Evolutionary conservation across 2,888 invertebrate species (phyloP), one percentile per base, ranked within the genome.

Genomic region (Orchesellides sinensis): DNA sequence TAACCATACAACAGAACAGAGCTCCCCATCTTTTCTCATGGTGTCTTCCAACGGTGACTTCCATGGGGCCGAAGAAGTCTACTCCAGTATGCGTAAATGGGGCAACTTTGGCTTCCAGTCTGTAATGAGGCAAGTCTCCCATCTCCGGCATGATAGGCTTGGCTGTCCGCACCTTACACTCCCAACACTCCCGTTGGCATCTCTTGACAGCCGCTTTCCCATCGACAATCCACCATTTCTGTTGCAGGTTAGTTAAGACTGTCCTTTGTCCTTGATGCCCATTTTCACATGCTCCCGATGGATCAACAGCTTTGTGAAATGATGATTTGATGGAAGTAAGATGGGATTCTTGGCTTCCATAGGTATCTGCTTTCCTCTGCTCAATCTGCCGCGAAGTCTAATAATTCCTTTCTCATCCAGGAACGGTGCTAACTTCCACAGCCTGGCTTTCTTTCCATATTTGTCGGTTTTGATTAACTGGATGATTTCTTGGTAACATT

Each of bases 21-120:
- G 47, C 73, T 47, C 73, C 73, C 21, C 45, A 73, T 6, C 73
- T 1, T 17, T 73, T 73, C 29, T 73, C 73, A 21, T 72, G 72
- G 8, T 19, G 23, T 14, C 72, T 54, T 29, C 59, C 40, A 2
- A 72, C 72, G 1, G 59, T 59, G 14, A 72, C 72, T 8, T 56
- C 49, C 23, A 52, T n/a, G n/a, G 69, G 69, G 6, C 69, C 69
- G n/a, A 56, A 56, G 17, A 32, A 27, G 35, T 72, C 72, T 40
- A 72, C 0, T 2, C 59, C 72, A 35, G 17, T 17, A 17, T n/a
- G 23, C 0, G 25, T 59, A 25, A 54, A 70, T 8, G 70, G 27
- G 2, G 21, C 32, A 1, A n/a, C 17, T 3, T 32, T 1, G 8
- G 27, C n/a, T 1, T 1, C 8, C 6, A 72, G n/a, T 1, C 72